These are phyloP conservation scores for Chironomus tepperi DNA, from an alignment of 1,140 invertebrate genomes.

Conservation along the genomic window DNA sequence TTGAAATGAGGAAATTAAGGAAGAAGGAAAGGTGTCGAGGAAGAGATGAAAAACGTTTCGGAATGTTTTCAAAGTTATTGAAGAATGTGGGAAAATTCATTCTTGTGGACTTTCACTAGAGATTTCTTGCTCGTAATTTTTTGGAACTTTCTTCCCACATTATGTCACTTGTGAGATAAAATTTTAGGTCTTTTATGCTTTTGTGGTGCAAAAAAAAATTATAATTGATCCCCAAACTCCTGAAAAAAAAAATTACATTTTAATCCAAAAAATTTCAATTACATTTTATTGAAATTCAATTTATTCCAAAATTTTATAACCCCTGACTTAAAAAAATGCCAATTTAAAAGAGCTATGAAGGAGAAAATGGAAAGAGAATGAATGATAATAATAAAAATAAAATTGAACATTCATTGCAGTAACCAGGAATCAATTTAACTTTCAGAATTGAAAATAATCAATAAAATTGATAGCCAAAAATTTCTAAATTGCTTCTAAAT, in stretches of 20 bases:
- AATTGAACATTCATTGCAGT: slow-evolving; percentile 2
- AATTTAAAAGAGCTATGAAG: background rate
- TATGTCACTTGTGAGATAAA: no score
- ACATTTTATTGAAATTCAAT: no score
- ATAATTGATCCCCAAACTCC: no score
- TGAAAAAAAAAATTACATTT: no score
- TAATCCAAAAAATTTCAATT: no score
- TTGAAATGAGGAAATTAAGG: no score
- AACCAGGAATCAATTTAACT: slow-evolving; percentile 15
- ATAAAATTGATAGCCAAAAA: slow-evolving; percentile 23
- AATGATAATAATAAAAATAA: background rate
- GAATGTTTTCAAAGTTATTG: background rate
- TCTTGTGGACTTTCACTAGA: background rate
- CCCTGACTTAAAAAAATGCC: background rate
- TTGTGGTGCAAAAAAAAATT: no score
- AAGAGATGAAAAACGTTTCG: background rate
- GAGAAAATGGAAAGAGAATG: background rate
- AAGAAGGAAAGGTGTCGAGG: no score
- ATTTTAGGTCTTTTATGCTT: no score
- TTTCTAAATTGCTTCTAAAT: slow-evolving; percentile 22
- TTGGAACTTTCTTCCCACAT: no score
- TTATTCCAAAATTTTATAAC: no score
- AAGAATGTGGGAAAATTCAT: background rate
- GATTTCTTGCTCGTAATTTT: no score
- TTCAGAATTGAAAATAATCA: slow-evolving; percentile 20